These are phyloP conservation scores for Stylophora pistillata DNA, from an alignment of 64 coral and sea anemone genomes.

Conservation along the genomic window DNA sequence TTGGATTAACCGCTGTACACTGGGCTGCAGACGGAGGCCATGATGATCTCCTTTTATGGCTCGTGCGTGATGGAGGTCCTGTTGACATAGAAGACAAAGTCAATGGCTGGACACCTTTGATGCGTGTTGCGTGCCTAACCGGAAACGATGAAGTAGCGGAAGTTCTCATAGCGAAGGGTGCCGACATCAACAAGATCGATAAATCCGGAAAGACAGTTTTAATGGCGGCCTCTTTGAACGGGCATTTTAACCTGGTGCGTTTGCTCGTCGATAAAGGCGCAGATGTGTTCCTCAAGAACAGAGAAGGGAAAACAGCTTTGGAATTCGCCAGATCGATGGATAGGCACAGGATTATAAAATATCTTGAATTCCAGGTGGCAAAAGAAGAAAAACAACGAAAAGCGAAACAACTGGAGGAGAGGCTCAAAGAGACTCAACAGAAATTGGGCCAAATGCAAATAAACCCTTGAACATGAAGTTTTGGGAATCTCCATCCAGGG, in stretches of 20 bases:
- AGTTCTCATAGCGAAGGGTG: slow-evolving; percentile 71
- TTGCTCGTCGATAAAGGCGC: slow-evolving; percentile 86
- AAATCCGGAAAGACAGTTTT: slow-evolving; percentile 88
- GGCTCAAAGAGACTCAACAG: slow-evolving; percentile 28
- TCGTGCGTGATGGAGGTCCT: slow-evolving; percentile 63
- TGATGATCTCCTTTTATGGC: slow-evolving; percentile 80
- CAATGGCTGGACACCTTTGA: slow-evolving; percentile 84
- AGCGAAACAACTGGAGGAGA: slow-evolving; percentile 85
- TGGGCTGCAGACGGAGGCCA: slow-evolving; percentile 90
- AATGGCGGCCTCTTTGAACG: slow-evolving; percentile 93
- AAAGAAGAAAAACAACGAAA: slow-evolving; percentile 94
- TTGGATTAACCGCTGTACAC: slow-evolving; percentile 87
- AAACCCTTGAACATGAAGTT: slow-evolving; percentile 2
- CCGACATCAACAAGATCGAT: slow-evolving; percentile 78
- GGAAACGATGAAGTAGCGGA: slow-evolving; percentile 87
- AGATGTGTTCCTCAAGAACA: slow-evolving; percentile 81
- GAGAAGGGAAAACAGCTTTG: slow-evolving; percentile 85
- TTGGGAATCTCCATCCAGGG: not conserved
- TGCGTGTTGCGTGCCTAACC: slow-evolving; percentile 84
- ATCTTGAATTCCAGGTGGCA: slow-evolving; percentile 77
- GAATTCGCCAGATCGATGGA: slow-evolving; percentile 86
- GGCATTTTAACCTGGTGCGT: slow-evolving; percentile 80
- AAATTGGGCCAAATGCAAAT: slow-evolving; percentile 36
- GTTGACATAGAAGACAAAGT: slow-evolving; percentile 72
- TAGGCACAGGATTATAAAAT: slow-evolving; percentile 86